Percentiles rank a stretch among this genome's conserved stretches.
These are phyloP conservation scores for Triplophysa siluroides DNA, from an alignment of 2,113 vertebrate genomes.

Conservation along the genomic window DNA sequence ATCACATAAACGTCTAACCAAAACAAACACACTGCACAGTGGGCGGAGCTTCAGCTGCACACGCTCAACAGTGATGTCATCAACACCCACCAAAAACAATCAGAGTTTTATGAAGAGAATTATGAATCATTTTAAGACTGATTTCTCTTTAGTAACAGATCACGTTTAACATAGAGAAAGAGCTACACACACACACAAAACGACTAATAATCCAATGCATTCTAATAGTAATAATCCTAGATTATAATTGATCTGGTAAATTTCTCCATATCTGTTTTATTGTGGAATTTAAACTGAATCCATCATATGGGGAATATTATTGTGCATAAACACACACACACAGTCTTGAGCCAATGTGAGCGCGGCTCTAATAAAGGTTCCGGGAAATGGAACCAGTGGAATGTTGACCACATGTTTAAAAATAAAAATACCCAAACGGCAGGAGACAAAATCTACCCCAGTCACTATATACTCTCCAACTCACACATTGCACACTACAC, in stretches of 20 bases:
- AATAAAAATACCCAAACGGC: conserved; percentile 77
- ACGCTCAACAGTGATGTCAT: conserved; percentile 73
- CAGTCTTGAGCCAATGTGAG: conserved; percentile 65
- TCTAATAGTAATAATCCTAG: background rate
- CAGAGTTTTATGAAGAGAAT: background rate
- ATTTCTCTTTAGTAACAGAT: background rate
- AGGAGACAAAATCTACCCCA: conserved; percentile 74
- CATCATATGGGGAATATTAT: conserved; percentile 52
- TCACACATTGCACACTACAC: background rate
- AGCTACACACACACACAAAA: background rate
- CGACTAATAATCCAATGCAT: background rate
- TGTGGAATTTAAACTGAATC: conserved; percentile 25
- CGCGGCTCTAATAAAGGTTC: conserved; percentile 78
- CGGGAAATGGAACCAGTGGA: conserved; percentile 76
- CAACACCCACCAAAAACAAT: conserved; percentile 42
- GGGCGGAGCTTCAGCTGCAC: conserved; percentile 64
- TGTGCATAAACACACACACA: conserved; percentile 13
- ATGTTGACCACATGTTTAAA: conserved; percentile 80
- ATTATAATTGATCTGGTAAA: background rate
- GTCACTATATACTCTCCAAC: conserved; percentile 56
- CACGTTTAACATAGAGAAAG: no score
- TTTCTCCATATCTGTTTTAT: conserved; percentile 10
- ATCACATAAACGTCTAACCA: conserved; percentile 73
- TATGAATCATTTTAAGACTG: no score
- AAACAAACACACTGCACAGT: conserved; percentile 76